A percentile compares a stretch with the other conserved stretches of the same genome.
Evolutionary conservation across 2,888 invertebrate species (phyloP).

Genomic region (Lasioglossum vierecki): DNA sequence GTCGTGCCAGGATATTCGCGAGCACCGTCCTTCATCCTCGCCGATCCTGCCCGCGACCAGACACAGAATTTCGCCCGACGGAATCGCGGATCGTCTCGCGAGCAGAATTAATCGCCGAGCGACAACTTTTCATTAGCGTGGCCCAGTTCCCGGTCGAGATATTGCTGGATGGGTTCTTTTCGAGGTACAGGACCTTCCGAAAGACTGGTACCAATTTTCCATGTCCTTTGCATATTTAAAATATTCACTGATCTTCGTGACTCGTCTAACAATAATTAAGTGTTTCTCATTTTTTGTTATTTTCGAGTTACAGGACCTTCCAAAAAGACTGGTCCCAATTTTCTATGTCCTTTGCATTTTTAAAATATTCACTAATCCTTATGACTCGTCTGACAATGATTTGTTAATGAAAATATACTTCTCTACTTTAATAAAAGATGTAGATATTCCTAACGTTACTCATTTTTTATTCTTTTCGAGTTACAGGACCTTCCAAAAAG

Average conservation of each 20-base stretch:
- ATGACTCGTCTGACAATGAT: no score
- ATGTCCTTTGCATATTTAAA: background rate
- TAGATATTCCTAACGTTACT: no score
- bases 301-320: no score
- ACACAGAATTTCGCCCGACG: background rate
- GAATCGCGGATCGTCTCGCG: slow-evolving; percentile 1
- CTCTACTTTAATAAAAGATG: no score
- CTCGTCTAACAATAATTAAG: no score
- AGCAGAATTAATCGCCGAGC: background rate
- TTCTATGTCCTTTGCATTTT: no score
- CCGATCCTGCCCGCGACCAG: background rate
- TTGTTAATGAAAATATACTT: no score
- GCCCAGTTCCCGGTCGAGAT: background rate
- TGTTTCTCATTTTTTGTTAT: no score
- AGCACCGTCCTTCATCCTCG: slow-evolving; percentile 4
- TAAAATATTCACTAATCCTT: no score
- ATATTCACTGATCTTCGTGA: background rate
- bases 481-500: background rate
- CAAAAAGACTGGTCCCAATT: no score
- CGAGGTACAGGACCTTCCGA: background rate
- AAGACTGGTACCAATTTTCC: background rate
- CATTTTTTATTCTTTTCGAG: background rate
- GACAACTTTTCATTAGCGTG: slow-evolving; percentile 19
- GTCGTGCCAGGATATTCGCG: background rate
- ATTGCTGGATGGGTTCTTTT: background rate